These are phyloP conservation scores for Myripristis murdjan DNA, from an alignment of 2,797 vertebrate genomes.

Conservation along the genomic window DNA sequence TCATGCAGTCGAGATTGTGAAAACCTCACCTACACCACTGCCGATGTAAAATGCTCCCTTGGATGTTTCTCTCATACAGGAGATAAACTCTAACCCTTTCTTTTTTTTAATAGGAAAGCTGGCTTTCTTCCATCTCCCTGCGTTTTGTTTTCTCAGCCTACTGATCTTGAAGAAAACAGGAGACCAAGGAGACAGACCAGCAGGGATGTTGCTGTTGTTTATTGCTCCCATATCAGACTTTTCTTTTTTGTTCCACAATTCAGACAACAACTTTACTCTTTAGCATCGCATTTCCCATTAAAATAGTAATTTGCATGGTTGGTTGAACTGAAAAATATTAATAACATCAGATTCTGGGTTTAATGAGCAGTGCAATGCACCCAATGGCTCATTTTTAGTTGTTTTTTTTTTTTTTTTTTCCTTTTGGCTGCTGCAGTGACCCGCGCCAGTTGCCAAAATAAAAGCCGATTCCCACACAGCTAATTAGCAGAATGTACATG, in stretches of 20 bases:
- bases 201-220: slow-evolving; percentile 23
- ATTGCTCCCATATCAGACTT: slow-evolving; percentile 25
- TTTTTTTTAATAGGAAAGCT: slow-evolving; percentile 32
- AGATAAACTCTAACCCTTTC: slow-evolving; percentile 10
- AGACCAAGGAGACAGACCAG: slow-evolving; percentile 23
- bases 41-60: slow-evolving; percentile 22
- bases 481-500: slow-evolving; percentile 13
- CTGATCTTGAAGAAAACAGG: slow-evolving; percentile 48
- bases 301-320: slow-evolving; percentile 3
- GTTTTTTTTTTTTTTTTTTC: too few species aligned
- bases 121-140: slow-evolving; percentile 33
- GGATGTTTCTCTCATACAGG: slow-evolving; percentile 16
- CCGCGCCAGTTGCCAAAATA: not conserved
- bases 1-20: slow-evolving; percentile 15
- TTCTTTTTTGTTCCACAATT: slow-evolving; percentile 14
- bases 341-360: slow-evolving; percentile 15
- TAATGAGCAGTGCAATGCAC: slow-evolving; percentile 18
- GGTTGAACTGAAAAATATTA: slow-evolving; percentile 25
- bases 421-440: not conserved
- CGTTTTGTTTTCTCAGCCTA: slow-evolving; percentile 36
- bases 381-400: not conserved
- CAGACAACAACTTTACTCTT: not conserved
- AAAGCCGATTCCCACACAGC: not conserved
- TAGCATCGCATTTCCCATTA: not conserved
- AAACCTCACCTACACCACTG: slow-evolving; percentile 34